Base-by-base conservation (phyloP, 1,140 invertebrate species). In the Drosophila ambigua region DNA sequence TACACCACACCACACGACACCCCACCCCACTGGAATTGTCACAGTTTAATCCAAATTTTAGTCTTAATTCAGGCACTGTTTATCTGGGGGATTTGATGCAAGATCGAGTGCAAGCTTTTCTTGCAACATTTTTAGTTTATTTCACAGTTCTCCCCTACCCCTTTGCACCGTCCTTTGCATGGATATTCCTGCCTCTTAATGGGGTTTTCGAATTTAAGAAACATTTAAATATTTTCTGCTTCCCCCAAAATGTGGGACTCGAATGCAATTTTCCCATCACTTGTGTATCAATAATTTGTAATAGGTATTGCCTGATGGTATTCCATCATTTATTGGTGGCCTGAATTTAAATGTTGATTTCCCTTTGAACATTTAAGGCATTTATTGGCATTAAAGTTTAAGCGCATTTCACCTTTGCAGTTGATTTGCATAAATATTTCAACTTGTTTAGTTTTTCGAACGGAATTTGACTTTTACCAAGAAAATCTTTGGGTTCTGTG, bases 361-460 rank as follows among this genome's bases (percentile, higher is more conserved):
- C 35, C 24, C 62, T 57, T 11, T 31, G 64, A 49, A 16, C 64
- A 16, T 50, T 69, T 68, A 68, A 68, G 67, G 45, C 35, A 69
- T 58, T 58, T 69, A 48, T 43, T 35, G 45, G 51, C 16, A 69
- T 69, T 69, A 69, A 69, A 69, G 26, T 64, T 73, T 44, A 55
- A 73, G 73, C 55, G 51, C 72, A 59, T 73, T 79, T 79, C 61
- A 54, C 63, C 35, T 39, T 58, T 78, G 65, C 60, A 76, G 72
- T 82, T 64, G 43, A 82, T 82, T 82, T 82, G 55, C 63, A 74
- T 83, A 79, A 67, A 82, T 65, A 79, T 69, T 66, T 58, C 64
- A 87, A 54, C 54, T 52, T 48, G 26, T 48, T 63, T 62, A 24
- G 31, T 23, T 44, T 51, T 62, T 49, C 35, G 26, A 53, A 16